Conservation (phyloP, 2,797 vertebrate species). For the Gambelia wislizenii region DNA sequence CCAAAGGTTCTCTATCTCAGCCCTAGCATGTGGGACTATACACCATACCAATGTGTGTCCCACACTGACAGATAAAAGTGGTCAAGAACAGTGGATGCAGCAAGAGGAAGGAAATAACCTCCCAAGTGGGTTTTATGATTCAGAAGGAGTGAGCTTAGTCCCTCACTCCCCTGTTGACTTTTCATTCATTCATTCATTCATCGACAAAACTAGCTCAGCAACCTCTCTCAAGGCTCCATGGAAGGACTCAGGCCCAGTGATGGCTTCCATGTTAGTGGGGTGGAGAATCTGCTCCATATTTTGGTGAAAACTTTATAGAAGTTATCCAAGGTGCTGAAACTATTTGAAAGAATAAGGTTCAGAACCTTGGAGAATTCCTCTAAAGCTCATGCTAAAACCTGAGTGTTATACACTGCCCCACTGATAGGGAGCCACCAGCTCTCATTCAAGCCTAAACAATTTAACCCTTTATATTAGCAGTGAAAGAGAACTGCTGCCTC, state of each 20-base stretch:
- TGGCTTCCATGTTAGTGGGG: too few species aligned
- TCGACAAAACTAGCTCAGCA: neutral
- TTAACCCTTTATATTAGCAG: neutral
- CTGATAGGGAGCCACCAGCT: too few species aligned
- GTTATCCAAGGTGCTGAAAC: too few species aligned
- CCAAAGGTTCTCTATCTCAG: neutral
- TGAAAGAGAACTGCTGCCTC: neutral
- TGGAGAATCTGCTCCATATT: too few species aligned
- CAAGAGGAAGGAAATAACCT: neutral
- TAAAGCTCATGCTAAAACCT: too few species aligned
- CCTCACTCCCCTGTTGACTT: neutral
- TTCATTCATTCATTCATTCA: neutral
- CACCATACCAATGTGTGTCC: neutral
- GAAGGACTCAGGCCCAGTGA: too few species aligned
- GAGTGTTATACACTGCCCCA: neutral
- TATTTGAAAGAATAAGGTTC: too few species aligned
- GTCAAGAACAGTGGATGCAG: neutral
- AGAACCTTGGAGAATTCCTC: too few species aligned
- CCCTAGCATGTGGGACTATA: neutral
- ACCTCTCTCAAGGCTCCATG: neutral
- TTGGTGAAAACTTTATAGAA: too few species aligned
- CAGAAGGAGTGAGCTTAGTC: neutral
- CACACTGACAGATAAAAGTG: neutral
- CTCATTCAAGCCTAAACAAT: neutral
- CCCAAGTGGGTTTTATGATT: neutral